Evolutionary conservation across 2,797 vertebrate species (phyloP), one percentile per base, ranked within the genome.

Genomic region (Staurois parvus): DNA sequence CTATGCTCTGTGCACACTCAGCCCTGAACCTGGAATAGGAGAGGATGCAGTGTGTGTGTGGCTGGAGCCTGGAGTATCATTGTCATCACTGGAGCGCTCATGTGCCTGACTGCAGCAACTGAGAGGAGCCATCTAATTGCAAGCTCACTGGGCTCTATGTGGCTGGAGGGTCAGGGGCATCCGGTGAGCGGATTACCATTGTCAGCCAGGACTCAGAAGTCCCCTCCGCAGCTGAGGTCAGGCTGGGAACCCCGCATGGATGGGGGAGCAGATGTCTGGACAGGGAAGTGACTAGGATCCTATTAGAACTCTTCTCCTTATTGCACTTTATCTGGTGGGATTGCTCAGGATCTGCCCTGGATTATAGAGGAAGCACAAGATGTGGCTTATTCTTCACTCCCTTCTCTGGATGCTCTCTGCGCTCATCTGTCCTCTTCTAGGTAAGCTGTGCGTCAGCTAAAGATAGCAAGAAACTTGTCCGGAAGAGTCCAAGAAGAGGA

Each of bases 321-420:
- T 29, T 40, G 76, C 76, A 78, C 76, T 34, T n/a, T 69, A 69
- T 68, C 67, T 52, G 12, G 74, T 42, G 70, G 59, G 34, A 72
- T 40, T 72, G 30, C 29, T 15, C 32, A 40, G 28, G 70, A 42
- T 26, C 34, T 72, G 13, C 12, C 13, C 77, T 40, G 78, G 80
- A 74, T 74, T 81, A 73, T 56, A 48, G 30, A 7, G 21, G 70
- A n/a, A 26, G 52, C 80, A 62, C 76, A 87, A 87, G 68, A 87
- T 87, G 85, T 73, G 75, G 68, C 6, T 73, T 78, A 48, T 79
- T 30, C 70, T 52, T 15, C 37, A 19, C 24, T 21, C 37, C 52
- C 28, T 82, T 10, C 79, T 76, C 8, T 86, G 85, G 73, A 82
- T 86, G 64, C 32, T 86, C 5, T 68, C 76, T 19, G 56, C 79